phyloP scores from a whole-genome alignment of 2,888 invertebrate genomes.

The Copidosoma aretas region DNA sequence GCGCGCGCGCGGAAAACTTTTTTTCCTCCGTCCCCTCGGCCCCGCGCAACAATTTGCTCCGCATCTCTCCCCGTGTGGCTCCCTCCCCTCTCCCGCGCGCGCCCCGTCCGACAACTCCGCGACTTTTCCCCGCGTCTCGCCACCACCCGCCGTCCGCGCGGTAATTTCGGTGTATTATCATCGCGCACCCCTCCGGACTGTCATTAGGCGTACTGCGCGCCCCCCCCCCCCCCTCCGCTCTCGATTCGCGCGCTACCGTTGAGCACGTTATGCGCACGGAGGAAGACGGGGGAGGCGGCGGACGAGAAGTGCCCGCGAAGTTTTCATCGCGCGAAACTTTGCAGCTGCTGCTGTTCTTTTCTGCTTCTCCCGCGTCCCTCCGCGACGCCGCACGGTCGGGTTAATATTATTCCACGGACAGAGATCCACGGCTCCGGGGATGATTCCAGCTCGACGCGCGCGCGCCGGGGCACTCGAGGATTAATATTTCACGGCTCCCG shows the following conservation, averaged over 20 bases:
- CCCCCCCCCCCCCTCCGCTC: neutral
- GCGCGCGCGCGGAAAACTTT: too few relatives aligned
- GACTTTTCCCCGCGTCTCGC: neutral
- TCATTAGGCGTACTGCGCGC: slow-evolving; percentile 26
- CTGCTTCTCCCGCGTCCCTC: too few relatives aligned
- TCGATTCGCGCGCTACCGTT: too few relatives aligned
- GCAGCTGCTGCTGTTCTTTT: too few relatives aligned
- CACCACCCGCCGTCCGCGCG: slow-evolving; percentile 22
- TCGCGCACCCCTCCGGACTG: slow-evolving; percentile 3
- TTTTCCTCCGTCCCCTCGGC: neutral
- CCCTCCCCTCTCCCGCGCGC: neutral
- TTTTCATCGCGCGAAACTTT: neutral
- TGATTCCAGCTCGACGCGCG: too few relatives aligned
- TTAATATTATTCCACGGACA: too few relatives aligned
- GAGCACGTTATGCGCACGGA: too few relatives aligned
- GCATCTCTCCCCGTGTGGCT: neutral
- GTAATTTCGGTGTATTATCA: slow-evolving; percentile 30
- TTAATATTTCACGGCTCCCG: too few relatives aligned
- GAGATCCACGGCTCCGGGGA: too few relatives aligned
- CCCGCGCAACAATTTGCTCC: neutral
- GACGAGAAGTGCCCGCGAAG: neutral
- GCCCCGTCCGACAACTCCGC: neutral
- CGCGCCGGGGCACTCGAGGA: too few relatives aligned
- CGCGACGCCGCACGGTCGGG: too few relatives aligned
- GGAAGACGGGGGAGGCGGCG: too few relatives aligned